These are phyloP conservation scores for Drosophila mulleri DNA, from an alignment of 2,888 invertebrate genomes.

Conservation along the genomic window DNA sequence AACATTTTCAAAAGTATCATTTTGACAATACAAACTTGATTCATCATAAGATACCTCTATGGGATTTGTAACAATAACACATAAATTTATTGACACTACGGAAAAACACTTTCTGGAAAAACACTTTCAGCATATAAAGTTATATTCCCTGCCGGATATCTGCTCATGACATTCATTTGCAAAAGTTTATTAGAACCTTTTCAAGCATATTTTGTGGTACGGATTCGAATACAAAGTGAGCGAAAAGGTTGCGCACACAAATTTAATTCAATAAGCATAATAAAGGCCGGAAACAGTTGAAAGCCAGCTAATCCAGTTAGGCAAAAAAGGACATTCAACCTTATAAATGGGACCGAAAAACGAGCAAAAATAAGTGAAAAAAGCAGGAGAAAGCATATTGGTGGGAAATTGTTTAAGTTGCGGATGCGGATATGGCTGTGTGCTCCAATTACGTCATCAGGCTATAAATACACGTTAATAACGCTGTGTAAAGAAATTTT, in stretches of 20 bases:
- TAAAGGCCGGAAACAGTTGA: slow-evolving; percentile 30
- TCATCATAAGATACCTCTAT: neutral
- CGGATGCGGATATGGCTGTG: slow-evolving; percentile 13
- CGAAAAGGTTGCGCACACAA: slow-evolving; percentile 43
- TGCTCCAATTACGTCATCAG: slow-evolving; percentile 5
- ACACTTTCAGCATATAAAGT: neutral
- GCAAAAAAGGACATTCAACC: neutral
- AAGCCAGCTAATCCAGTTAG: slow-evolving; percentile 16
- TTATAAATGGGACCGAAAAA: slow-evolving; percentile 8
- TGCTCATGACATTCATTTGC: slow-evolving; percentile 9
- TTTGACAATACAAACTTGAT: neutral
- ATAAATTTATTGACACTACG: neutral
- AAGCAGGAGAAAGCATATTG: neutral
- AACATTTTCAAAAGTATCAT: neutral
- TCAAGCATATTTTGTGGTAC: slow-evolving; percentile 2
- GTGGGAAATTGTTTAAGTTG: slow-evolving; percentile 13
- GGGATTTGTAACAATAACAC: neutral
- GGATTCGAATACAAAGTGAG: slow-evolving; percentile 10
- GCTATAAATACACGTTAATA: slow-evolving; percentile 3
- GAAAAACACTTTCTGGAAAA: neutral
- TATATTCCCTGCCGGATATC: neutral
- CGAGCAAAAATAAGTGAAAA: neutral
- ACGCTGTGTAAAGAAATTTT: slow-evolving; percentile 2
- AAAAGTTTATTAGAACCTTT: slow-evolving; percentile 6
- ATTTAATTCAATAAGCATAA: slow-evolving; percentile 38